A percentile compares a stretch with the other conserved stretches of the same genome.
phyloP scores from a whole-genome alignment of 2,888 invertebrate species.

The Pseudoips prasinana region DNA sequence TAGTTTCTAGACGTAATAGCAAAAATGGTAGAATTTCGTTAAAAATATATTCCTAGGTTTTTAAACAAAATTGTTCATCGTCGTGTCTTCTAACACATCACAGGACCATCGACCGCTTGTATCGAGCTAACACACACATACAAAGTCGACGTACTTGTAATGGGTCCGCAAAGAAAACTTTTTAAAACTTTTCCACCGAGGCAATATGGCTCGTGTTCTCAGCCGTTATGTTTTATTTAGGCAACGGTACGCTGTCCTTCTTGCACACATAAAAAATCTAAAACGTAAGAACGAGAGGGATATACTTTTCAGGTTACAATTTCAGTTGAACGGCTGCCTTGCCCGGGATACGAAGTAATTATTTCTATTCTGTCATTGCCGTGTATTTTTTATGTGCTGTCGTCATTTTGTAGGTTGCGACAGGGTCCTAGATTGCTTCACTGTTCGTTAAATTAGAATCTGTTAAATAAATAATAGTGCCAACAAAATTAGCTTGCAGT shows the following conservation, averaged over 20 bases:
- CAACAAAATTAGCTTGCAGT: constrained; percentile 12
- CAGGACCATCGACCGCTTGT: constrained; percentile 67
- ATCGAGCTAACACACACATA: constrained; percentile 70
- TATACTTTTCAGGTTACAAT: constrained; percentile 46
- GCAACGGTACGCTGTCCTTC: constrained; percentile 64
- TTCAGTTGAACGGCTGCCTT: constrained; percentile 60
- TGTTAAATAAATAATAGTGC: constrained; percentile 24
- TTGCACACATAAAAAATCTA: constrained; percentile 42
- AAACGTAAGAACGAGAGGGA: constrained; percentile 48
- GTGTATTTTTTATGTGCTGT: constrained; percentile 75
- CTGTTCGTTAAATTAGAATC: constrained; percentile 29
- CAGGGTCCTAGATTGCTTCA: constrained; percentile 31
- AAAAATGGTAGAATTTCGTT: too few relatives aligned
- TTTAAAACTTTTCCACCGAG: constrained; percentile 82
- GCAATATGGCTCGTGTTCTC: constrained; percentile 83
- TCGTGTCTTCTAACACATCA: constrained; percentile 36
- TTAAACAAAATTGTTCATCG: constrained; percentile 12
- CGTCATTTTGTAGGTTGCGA: constrained; percentile 53
- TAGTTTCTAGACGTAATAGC: too few relatives aligned
- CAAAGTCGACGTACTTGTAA: constrained; percentile 73
- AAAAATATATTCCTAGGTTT: constrained; percentile 6
- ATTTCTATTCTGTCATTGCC: constrained; percentile 81
- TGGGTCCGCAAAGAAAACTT: constrained; percentile 83
- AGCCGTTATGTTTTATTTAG: constrained; percentile 81
- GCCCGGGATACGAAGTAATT: constrained; percentile 82